These are phyloP conservation scores for Danionella cerebrum DNA, from an alignment of 2,113 vertebrate genomes.

Conservation along the genomic window DNA sequence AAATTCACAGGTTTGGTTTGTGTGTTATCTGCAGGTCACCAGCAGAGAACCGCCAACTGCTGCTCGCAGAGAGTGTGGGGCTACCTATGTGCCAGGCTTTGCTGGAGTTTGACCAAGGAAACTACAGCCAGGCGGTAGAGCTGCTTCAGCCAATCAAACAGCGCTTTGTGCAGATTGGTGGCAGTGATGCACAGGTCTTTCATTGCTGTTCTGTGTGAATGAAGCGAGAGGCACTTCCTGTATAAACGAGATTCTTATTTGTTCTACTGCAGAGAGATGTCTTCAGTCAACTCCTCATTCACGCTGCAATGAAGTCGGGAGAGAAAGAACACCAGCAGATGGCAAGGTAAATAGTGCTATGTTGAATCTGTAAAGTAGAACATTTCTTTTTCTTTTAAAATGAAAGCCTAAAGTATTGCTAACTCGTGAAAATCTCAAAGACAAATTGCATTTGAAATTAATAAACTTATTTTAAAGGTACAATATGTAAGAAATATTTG, in stretches of 20 bases:
- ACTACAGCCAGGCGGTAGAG: conserved; percentile 68
- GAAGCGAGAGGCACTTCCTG: background rate
- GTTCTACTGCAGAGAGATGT: conserved; percentile 77
- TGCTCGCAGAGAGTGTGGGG: conserved; percentile 63
- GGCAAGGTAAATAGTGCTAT: conserved; percentile 65
- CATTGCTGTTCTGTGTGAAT: background rate
- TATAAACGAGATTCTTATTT: background rate
- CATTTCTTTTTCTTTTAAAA: no score
- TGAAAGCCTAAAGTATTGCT: no score
- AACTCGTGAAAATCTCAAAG: no score
- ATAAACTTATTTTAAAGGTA: no score
- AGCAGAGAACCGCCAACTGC: conserved; percentile 68
- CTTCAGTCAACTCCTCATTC: conserved; percentile 84
- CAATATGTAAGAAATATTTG: no score
- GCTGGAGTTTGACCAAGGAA: conserved; percentile 74
- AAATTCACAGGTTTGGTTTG: no score
- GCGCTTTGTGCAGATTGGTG: conserved; percentile 64
- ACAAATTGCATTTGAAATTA: no score
- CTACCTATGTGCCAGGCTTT: conserved; percentile 83
- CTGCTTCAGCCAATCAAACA: conserved; percentile 82
- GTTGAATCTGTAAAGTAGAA: background rate
- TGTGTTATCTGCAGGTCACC: conserved; percentile 59
- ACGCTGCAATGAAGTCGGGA: conserved; percentile 77
- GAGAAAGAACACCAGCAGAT: conserved; percentile 67
- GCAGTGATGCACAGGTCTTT: conserved; percentile 89